Conservation (phyloP, 2,888 invertebrate species). For the Agrotis exclamationis region DNA sequence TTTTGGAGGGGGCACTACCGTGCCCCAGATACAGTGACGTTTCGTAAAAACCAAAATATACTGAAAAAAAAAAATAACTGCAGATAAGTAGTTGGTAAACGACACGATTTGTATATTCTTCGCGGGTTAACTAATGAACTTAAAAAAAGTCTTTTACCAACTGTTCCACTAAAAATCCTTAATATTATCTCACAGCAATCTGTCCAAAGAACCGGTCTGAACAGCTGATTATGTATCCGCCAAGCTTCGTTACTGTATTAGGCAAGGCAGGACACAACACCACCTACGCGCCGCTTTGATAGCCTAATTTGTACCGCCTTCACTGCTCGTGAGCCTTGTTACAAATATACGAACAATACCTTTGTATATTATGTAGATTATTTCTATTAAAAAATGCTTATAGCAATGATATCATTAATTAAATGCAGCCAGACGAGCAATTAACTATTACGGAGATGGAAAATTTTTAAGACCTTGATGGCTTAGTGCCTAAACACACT, state of each 20-base stretch:
- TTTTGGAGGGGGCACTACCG: too few species aligned
- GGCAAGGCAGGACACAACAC: conserved; percentile 61
- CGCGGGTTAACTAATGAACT: too few species aligned
- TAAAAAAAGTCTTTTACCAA: too few species aligned
- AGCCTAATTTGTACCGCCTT: conserved; percentile 59
- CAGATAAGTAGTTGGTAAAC: too few species aligned
- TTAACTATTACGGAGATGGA: conserved; percentile 11
- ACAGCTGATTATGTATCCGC: conserved; percentile 60
- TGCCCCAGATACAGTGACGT: too few species aligned
- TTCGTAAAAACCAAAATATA: too few species aligned
- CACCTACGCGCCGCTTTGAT: conserved; percentile 56
- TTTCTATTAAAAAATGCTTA: conserved; percentile 28
- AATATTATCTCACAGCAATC: conserved; percentile 2
- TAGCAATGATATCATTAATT: conserved; percentile 43
- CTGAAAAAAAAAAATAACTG: too few species aligned
- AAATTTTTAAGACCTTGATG: conserved; percentile 11
- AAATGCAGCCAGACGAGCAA: conserved; percentile 10
- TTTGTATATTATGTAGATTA: conserved; percentile 1
- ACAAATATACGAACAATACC: conserved; percentile 31
- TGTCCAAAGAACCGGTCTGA: conserved; percentile 37
- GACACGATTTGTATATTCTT: too few species aligned
- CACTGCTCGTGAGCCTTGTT: conserved; percentile 34
- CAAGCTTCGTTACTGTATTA: conserved; percentile 68
- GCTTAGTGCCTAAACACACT: too few species aligned
- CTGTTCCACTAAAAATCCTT: background rate